Base-by-base conservation (phyloP, 2,888 invertebrate genomes). In the Athalia rosae region DNA sequence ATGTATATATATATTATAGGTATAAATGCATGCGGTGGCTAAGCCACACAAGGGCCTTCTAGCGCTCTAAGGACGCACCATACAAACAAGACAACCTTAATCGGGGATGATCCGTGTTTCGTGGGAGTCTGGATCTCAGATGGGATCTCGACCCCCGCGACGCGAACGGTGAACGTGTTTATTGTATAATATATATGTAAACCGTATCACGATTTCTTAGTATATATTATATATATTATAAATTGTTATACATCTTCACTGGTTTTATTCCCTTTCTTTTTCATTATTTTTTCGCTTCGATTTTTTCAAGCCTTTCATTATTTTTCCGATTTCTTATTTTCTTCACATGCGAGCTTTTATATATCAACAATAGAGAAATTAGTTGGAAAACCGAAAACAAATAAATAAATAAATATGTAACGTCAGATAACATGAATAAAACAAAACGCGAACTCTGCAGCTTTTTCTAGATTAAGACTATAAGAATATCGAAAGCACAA, bases 1-100 rank as follows among this genome's bases (percentile, higher is more conserved):
- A 45, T 8, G 48, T 64, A 47, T 62, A 62, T 62, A 62, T 41
- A 41, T 69, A 59, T 61, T 67, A 11, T 15, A 50, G 4, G 28
- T 67, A 56, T 53, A 80, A 82, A 83, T 81, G 82, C 85, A 84
- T 85, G 85, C 85, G 79, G 81, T 84, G 84, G 81, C 83, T 83
- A 82, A 84, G 74, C 81, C 82, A 83, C 81, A 83, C 81, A 84
- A 74, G 74, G 74, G 81, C 83, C 83, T 69, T 79, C 84, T 83
- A 83, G 81, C 79, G 79, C 79, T 81, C 84, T 84, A 77, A 80
- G 81, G 81, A 83, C 83, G 83, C 83, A 82, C 81, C 82, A 83
- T 28, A 28, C 81, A 81, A 82, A 82, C 80, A 80, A 69, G 71
- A 77, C 77, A 77, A 73, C 71, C 77, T 77, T 63, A 74, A 74